Conservation (phyloP, 2,888 invertebrate genomes). For the Ectemnius lituratus region DNA sequence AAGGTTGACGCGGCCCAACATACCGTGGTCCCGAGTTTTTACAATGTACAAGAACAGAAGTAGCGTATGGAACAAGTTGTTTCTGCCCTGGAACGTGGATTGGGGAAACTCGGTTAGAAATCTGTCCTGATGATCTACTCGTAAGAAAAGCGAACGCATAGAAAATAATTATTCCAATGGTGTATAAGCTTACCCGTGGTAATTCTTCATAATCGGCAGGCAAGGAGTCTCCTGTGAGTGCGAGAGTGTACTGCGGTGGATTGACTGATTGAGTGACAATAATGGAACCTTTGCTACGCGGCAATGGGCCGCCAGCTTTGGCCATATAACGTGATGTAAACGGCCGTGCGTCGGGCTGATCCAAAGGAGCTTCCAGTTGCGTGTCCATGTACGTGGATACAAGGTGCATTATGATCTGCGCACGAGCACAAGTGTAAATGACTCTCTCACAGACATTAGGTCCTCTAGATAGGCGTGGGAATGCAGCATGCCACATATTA, state of each 20-base stretch:
- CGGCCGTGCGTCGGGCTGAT: constrained; percentile 83
- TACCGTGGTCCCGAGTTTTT: constrained; percentile 85
- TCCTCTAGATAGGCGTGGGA: no score
- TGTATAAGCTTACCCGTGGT: constrained; percentile 79
- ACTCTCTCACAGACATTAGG: no score
- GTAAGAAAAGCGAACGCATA: not conserved
- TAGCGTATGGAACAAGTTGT: constrained; percentile 92
- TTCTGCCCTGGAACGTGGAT: constrained; percentile 84
- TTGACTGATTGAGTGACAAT: constrained; percentile 83
- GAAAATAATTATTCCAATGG: not conserved
- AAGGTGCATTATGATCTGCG: constrained; percentile 89
- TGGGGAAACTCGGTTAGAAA: constrained; percentile 8
- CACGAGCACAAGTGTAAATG: constrained; percentile 30
- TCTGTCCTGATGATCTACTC: no score
- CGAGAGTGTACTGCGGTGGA: constrained; percentile 86
- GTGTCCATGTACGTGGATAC: constrained; percentile 93
- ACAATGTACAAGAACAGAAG: constrained; percentile 89
- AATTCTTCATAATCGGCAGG: constrained; percentile 83
- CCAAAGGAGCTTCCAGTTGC: constrained; percentile 84
- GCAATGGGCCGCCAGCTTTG: constrained; percentile 77
- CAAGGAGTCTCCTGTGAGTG: constrained; percentile 76
- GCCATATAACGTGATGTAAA: constrained; percentile 80
- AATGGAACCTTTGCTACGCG: constrained; percentile 79
- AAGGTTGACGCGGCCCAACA: constrained; percentile 87
- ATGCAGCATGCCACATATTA: no score